Base-by-base conservation (phyloP, 2,113 vertebrate genomes). In the Phrynocephalus versicolor region DNA sequence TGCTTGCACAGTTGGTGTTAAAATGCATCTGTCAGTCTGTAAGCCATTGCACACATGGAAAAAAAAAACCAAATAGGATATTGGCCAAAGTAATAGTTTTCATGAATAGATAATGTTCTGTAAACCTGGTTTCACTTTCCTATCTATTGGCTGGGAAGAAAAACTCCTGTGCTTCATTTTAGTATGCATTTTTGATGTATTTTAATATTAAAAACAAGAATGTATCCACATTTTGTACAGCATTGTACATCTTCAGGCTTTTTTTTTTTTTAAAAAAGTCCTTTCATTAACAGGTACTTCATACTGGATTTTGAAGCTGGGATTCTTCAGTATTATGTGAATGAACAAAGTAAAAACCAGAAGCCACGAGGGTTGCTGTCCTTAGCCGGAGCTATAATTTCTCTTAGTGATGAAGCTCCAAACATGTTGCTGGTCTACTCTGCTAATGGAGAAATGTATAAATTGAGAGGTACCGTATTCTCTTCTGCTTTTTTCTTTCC, bases 281-380 rank as follows among this genome's bases (percentile, higher is more conserved):
- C 89, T 69, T 93, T 91, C 85, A 27, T 85, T 72, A 65, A 84
- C 94, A 97, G 97, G 93, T 97, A 97, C 91, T 99, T 99, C 79
- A 97, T 99, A 81, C 94, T 99, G 93, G 98, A 99, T 76, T 97
- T 98, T 60, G 98, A 99, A 81, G 92, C 97, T 33, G 97, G 97
- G 37, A 95, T 97, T 93, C 96, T 99, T 90, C 98, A 98, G 90
- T 99, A 99, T 94, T 99, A 98, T 27, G 97, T 99, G 95, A 98
- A 97, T 18, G 98, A 99, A 72, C 97, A 97, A 79, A 98, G 97
- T 84, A 98, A 96, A 91, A 97, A 91, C 90, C 98, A 98, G 96
- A 99, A 98, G 94, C 98, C 98, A 16, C 95, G 98, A 37, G 98
- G 98, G 85, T 95, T 95, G 62, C 96, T 99, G 90, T 97, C 98